Evolutionary conservation across 2,888 invertebrate species (phyloP), one percentile per base, ranked within the genome.

Genomic region (Stenoptilia bipunctidactyla): DNA sequence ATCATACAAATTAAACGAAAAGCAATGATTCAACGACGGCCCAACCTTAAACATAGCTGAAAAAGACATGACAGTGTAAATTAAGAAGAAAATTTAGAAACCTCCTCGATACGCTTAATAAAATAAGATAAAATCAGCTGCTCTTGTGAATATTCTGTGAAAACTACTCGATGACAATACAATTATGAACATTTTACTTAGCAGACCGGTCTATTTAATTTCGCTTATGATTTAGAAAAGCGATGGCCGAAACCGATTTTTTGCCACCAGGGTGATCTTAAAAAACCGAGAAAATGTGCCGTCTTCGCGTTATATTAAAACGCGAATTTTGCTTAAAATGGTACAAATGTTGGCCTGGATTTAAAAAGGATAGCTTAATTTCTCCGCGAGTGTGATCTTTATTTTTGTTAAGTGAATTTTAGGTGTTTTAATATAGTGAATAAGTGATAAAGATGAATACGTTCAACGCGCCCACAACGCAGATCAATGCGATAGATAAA

Each of bases 381-480:
- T 12, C 30, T 30, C 3, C n/a, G 10, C n/a, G 9, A 9, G 10
- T 14, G 27, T 15, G 5, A 42, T 37, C 13, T 38, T 41, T 38
- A 37, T n/a, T 40, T 40, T 9, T 38, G 38, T 15, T n/a, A 41
- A 15, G 15, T 15, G 40, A 41, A 15, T 10, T 25, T 25, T 13
- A 38, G 30, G 30, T 30, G 6, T 15, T 20, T 20, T 34, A 36
- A 20, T 36, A 30, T 39, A 35, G 20, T 20, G 25, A 14, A 40
- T 44, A 45, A 38, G 41, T 34, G 14, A 33, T 25, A 53, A 79
- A 70, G 55, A 83, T 83, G 83, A 83, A 83, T 66, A 61, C 82
- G 13, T 80, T 82, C 43, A 83, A 77, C 61, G 80, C 77, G 13
- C 82, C 83, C 2, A 82, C 79, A 2, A 80, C 82, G 46, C 82